Evolutionary conservation across 1,140 invertebrate genomes (phyloP), one percentile per base, ranked within the genome.

Genomic region (Leptinotarsa texana): DNA sequence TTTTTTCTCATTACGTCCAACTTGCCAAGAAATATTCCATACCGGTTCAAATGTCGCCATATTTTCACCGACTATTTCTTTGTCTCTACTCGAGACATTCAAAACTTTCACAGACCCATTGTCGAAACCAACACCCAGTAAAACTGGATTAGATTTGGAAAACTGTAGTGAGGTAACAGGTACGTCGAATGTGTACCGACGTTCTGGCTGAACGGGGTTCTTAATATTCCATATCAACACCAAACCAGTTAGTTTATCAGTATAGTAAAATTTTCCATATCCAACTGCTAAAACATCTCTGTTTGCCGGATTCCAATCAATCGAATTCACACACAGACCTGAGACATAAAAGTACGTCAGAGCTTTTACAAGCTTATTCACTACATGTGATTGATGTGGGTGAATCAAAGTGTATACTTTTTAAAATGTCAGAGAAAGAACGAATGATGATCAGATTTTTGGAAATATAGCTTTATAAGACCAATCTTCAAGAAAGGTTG

Each of bases 201-300:
- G 88, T 82, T 95, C 95, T 0, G 95, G 95, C 80, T 92, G 91
- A 13, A 90, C 90, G 0, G 95, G 95, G 85, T 96, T 96, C 86
- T 97, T 97, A 0, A 95, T 91, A 76, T 89, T 92, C 93, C 93
- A 97, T 75, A 96, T 87, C 65, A 92, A 89, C 1, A 96, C 86
- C n/a, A 92, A 79, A 2, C 94, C 94, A 66, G 86, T 84, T 1
- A 84, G 75, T 13, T 76, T 77, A 49, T 89, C 87, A 4, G 85
- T 83, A 79, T 86, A 89, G 65, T 86, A 87, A 75, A 87, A 91
- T 74, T 91, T 88, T 2, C 91, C 92, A 76, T 94, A 92, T n/a
- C 88, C 91, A 1, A 92, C 91, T 0, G 92, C 93, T 17, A 93
- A 77, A 1, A 94, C 86, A 75, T 91, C 90, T 3, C 85, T 76